Conservation (phyloP, 2,113 vertebrate species). For the Ahaetulla prasina region DNA sequence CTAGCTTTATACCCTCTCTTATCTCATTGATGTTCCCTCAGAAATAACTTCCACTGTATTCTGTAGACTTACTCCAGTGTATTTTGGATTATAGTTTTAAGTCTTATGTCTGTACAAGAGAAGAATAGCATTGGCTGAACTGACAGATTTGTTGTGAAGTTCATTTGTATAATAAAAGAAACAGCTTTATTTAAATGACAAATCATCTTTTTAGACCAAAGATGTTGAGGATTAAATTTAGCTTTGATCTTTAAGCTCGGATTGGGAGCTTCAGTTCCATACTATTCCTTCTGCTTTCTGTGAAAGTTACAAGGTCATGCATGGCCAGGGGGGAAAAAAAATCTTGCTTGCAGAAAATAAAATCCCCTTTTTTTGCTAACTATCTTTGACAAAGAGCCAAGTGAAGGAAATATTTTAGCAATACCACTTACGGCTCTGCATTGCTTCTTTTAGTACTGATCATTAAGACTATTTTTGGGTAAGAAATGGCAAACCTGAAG, state of each 20-base stretch:
- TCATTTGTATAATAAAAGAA: background rate
- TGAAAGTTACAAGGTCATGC: background rate
- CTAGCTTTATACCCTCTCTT: background rate
- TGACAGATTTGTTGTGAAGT: background rate
- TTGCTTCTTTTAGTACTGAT: background rate
- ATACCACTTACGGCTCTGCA: background rate
- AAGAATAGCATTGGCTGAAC: background rate
- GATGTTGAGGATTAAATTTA: background rate
- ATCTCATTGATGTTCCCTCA: background rate
- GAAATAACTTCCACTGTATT: background rate
- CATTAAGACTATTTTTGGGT: background rate
- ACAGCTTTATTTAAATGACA: background rate
- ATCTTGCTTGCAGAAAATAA: background rate
- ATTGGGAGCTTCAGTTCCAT: background rate
- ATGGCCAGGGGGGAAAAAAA: background rate
- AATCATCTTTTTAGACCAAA: background rate
- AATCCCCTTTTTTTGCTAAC: background rate
- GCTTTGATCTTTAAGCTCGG: background rate
- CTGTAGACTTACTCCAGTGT: background rate
- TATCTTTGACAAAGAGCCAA: background rate
- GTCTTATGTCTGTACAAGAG: background rate
- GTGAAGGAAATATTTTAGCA: background rate
- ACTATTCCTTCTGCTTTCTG: background rate
- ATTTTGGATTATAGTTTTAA: background rate
- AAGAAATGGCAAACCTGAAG: background rate